Conservation (phyloP, 2,797 vertebrate species). For the Rousettus madagascariensis region DNA sequence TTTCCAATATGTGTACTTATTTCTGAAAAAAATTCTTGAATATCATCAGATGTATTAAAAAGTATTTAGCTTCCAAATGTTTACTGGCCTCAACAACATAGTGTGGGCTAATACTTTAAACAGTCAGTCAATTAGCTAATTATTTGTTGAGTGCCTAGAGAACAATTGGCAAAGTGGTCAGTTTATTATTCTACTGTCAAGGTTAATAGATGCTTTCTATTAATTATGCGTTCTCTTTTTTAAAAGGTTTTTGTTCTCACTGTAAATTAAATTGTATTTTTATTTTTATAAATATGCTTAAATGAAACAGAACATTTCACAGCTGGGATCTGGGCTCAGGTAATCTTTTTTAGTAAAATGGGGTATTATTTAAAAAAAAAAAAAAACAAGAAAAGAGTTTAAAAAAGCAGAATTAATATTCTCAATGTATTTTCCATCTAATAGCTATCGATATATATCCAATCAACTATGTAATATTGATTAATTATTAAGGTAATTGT, state of each 20-base stretch:
- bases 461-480: not conserved
- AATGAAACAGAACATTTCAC: not conserved
- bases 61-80: not conserved
- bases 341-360: conserved; percentile 29
- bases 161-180: conserved; percentile 26
- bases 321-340: not conserved
- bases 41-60: conserved; percentile 3
- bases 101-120: conserved; percentile 1
- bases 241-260: not conserved
- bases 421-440: not conserved
- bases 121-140: conserved; percentile 39
- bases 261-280: conserved; percentile 49
- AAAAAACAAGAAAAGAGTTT: not conserved
- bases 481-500: not conserved
- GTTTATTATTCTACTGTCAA: conserved; percentile 21
- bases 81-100: conserved; percentile 10
- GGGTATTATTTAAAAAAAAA: not conserved
- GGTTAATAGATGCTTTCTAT: conserved; percentile 51
- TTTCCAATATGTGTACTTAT: not conserved
- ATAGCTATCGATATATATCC: not conserved
- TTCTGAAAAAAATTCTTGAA: not conserved
- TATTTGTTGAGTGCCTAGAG: not conserved
- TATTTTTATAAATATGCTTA: conserved; percentile 39
- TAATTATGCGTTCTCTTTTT: conserved; percentile 21
- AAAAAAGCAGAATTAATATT: not conserved